Evolutionary conservation across 2,113 vertebrate species (phyloP), one percentile per base, ranked within the genome.

Genomic region (Scomber scombrus): DNA sequence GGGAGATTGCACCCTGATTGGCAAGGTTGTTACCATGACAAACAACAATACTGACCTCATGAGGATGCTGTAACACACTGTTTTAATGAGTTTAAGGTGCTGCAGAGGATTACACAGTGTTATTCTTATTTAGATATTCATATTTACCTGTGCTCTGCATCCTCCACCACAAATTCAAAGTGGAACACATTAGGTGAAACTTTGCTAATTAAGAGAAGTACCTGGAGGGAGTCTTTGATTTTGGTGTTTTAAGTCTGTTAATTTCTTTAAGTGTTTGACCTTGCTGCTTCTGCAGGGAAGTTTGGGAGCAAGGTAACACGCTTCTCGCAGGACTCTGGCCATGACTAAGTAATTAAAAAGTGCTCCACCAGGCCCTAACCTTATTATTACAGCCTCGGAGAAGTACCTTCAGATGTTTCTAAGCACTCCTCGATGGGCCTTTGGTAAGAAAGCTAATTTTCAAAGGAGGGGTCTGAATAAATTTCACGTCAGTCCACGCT

Each of bases 301-400:
- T 87, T 78, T 74, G 16, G 50, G 71, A 85, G 55, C 43, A 70
- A 82, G 74, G 72, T 86, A 75, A 58, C 76, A 68, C 8, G 3
- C 60, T 78, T 64, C 77, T 86, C 34, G 0, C 60, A 88, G 71
- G 79, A 88, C 88, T 80, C 70, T 56, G 71, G 73, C 85, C 61
- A 70, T 82, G 80, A 78, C 81, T 76, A 74, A 82, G 85, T 89
- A 92, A 92, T 93, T 92, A 90, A 90, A 90, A 91, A 86, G 49
- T 63, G 79, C 83, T 80, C 80, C 77, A 62, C 60, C 58, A 82
- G 81, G 75, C 66, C 75, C 64, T 64, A 77, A 89, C 74, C 83
- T 90, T 85, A 90, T 91, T 78, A 84, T 82, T 84, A 50, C 31
- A 80, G 75, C 50, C 80, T 81, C 60, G 80, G 69, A 84, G 75